Conservation (phyloP, 1,140 invertebrate species). For the Trypoxylus dichotomus region DNA sequence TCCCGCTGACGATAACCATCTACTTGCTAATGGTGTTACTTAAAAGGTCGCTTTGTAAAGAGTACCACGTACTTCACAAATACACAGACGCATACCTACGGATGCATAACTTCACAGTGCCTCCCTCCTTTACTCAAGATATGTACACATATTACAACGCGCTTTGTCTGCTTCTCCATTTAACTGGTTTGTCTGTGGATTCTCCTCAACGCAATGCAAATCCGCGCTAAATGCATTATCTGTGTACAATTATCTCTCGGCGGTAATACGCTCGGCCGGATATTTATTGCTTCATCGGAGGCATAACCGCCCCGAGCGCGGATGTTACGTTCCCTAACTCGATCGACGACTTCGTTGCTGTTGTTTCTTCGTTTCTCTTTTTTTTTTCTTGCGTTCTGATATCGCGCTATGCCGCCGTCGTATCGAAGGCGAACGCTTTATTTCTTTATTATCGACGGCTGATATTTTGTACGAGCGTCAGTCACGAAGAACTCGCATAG, state of each 20-base stretch:
- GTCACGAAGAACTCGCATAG: too few species aligned
- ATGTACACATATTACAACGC: neutral
- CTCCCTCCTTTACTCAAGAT: too few species aligned
- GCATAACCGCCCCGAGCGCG: neutral
- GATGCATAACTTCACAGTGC: too few species aligned
- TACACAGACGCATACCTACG: neutral
- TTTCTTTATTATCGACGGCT: constrained; percentile 6
- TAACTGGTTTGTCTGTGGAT: neutral
- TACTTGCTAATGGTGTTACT: constrained; percentile 33
- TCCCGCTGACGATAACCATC: constrained; percentile 30
- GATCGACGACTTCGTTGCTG: neutral
- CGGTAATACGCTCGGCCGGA: constrained; percentile 25
- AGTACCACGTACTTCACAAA: constrained; percentile 1
- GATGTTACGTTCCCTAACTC: constrained; percentile 9
- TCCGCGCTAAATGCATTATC: constrained; percentile 31
- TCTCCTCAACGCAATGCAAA: constrained; percentile 24
- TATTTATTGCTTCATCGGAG: constrained; percentile 31
- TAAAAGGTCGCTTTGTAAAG: constrained; percentile 30
- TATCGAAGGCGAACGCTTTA: neutral
- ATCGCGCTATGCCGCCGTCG: neutral
- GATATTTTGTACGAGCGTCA: neutral
- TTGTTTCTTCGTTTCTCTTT: too few species aligned
- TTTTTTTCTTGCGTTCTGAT: too few species aligned
- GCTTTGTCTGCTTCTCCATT: neutral
- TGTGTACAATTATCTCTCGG: constrained; percentile 32